Percentiles rank a stretch among this genome's conserved stretches.
These are phyloP conservation scores for Heliconius erato DNA, from an alignment of 2,888 invertebrate genomes.

Conservation along the genomic window DNA sequence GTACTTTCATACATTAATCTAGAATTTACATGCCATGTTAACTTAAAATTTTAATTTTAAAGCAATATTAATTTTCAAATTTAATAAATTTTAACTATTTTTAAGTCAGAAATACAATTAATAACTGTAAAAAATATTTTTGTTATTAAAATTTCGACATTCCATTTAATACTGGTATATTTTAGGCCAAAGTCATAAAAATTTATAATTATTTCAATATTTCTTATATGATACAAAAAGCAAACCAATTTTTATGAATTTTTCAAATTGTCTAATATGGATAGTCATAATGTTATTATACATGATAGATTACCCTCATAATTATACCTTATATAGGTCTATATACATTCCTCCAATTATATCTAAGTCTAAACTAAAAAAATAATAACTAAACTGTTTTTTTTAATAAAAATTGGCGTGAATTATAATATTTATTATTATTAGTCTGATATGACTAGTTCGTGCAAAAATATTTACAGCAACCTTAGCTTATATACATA, in stretches of 20 bases:
- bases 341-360: constrained; percentile 20
- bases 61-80: constrained; percentile 3
- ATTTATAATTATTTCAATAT: neutral
- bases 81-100: neutral
- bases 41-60: neutral
- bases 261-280: constrained; percentile 10
- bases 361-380: constrained; percentile 13
- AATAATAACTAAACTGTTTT: neutral
- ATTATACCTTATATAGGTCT: constrained; percentile 19
- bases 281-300: constrained; percentile 4
- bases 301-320: constrained; percentile 14
- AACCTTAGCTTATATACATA: constrained; percentile 46
- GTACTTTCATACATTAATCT: constrained; percentile 57
- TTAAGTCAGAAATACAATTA: neutral
- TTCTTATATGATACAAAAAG: neutral
- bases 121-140: neutral
- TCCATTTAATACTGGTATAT: neutral
- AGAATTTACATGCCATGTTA: constrained; percentile 55
- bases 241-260: neutral
- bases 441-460: constrained; percentile 55
- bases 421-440: constrained; percentile 11
- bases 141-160: neutral
- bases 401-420: constrained; percentile 20
- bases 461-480: constrained; percentile 58
- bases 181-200: constrained; percentile 8